Base-by-base conservation (phyloP, 2,113 vertebrate species). In the Istiophorus platypterus region DNA sequence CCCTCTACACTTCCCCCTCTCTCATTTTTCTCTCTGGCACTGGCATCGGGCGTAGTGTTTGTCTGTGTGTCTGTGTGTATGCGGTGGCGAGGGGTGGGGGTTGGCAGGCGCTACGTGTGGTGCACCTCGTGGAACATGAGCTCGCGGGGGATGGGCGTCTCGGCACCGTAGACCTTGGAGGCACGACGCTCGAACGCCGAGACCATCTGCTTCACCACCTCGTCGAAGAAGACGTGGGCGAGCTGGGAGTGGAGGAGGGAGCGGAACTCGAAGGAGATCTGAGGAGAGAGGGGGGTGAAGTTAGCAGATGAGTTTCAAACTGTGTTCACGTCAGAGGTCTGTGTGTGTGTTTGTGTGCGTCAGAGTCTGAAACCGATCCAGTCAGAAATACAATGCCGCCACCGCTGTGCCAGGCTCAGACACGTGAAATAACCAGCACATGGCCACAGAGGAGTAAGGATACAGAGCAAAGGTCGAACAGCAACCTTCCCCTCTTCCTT, bases 141-240 rank as follows among this genome's bases (percentile, higher is more conserved):
- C 83, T 98, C 97, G 2, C 95, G 96, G 12, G 97, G 98, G 91
- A 98, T 97, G 77, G 14, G 89, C 27, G 97, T 99, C 95, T 98
- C 97, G 4, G 96, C 95, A 10, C 97, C 97, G 0, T 97, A 96
- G 0, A 97, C 63, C 51, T 95, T 96, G 89, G 91, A 83, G 11
- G 97, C 96, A 70, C 96, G 96, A 52, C 95, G 95, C 92, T 99
- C 97, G 77, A 99, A 99, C 8, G 97, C 97, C 1, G 96, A 94
- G 0, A 99, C 98, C 96, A 97, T 99, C 92, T 99, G 96, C 92
- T 99, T 99, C 62, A 99, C 97, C 62, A 99, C 98, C 94, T 99
- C 97, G 27, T 99, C 98, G 1, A 99, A 99, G 94, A 99, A 99
- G 5, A 99, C 78, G 0, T 97, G 95, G 24, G 97, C 96, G 0